A percentile compares a stretch with the other conserved stretches of the same genome.
Evolutionary conservation across 2,113 vertebrate genomes (phyloP).

Genomic region (Burhinus bistriatus): DNA sequence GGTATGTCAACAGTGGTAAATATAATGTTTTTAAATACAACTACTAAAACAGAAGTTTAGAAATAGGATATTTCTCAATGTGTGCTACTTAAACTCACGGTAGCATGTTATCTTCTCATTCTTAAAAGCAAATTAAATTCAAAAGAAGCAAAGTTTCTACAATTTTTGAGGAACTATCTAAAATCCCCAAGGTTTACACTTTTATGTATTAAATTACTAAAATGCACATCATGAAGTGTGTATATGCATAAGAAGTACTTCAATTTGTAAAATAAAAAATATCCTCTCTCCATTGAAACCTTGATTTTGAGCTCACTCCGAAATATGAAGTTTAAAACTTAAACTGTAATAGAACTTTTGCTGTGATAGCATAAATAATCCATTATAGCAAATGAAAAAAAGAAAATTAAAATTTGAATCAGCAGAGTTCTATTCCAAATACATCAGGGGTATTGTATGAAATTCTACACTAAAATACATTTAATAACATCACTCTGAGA

Average conservation of each 20-base stretch:
- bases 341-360: not conserved
- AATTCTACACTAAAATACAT: not conserved
- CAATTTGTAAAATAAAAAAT: not conserved
- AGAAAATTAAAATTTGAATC: not conserved
- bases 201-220: not conserved
- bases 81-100: not conserved
- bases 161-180: not conserved
- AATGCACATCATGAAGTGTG: not conserved
- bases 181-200: not conserved
- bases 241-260: not conserved
- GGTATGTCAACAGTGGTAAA: not conserved
- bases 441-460: not conserved
- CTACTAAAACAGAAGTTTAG: not conserved
- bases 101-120: not conserved
- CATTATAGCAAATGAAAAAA: not conserved
- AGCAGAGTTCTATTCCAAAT: not conserved
- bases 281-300: not conserved
- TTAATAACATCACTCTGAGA: not conserved
- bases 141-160: not conserved
- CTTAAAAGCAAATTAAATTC: not conserved
- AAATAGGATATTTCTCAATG: not conserved
- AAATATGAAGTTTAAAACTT: not conserved
- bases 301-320: not conserved
- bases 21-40: not conserved
- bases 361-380: not conserved